These are phyloP conservation scores for Deladenus siricidicola DNA, from an alignment of 2,888 invertebrate species.

Conservation along the genomic window DNA sequence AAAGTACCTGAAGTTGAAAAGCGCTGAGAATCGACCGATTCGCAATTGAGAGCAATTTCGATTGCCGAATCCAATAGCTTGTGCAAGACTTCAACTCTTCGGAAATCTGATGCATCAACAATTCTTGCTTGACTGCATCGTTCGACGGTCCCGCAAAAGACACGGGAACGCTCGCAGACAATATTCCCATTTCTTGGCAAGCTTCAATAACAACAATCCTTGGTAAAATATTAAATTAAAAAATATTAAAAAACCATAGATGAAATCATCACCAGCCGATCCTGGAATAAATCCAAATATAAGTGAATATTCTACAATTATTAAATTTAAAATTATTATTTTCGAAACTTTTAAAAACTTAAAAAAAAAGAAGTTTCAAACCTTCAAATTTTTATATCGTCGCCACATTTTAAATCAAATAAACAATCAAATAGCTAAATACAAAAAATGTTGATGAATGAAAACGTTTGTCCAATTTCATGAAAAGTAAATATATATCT, in stretches of 20 bases:
- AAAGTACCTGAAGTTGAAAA: background rate
- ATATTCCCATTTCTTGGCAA: background rate
- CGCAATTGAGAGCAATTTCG: conserved; percentile 3
- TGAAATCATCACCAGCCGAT: no score
- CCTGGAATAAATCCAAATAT: no score
- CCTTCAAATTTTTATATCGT: no score
- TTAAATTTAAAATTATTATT: no score
- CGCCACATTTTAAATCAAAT: no score
- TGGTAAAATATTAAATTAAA: background rate
- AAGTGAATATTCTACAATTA: no score
- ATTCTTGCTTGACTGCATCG: background rate
- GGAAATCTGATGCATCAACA: background rate
- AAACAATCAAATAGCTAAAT: background rate
- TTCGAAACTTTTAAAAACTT: no score
- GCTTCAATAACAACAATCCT: background rate
- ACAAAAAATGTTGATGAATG: conserved; percentile 6
- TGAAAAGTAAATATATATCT: no score
- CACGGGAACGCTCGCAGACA: background rate
- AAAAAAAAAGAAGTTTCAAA: no score
- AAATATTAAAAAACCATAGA: background rate
- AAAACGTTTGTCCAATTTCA: no score
- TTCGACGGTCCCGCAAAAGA: background rate
- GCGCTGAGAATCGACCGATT: background rate
- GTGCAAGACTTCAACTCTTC: background rate
- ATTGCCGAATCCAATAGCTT: conserved; percentile 21